Evolutionary conservation across 2,888 invertebrate genomes (phyloP), one percentile per base, ranked within the genome.

Genomic region (Miltochrista miniata): DNA sequence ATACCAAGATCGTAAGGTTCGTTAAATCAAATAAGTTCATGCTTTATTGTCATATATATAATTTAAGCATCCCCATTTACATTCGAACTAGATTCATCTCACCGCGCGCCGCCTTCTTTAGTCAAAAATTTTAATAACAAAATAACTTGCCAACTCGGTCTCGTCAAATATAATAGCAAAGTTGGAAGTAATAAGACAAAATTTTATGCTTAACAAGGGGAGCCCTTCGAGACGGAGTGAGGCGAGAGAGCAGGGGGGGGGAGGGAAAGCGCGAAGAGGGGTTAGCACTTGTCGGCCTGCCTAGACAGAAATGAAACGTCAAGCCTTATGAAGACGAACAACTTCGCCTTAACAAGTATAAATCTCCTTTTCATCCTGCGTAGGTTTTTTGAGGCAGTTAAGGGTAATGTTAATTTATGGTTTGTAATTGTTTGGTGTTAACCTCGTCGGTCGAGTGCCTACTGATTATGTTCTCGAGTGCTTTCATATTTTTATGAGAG

Each of bases 131-230:
- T 90, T 89, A 90, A 90, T 90, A 90, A 90, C 90, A 88, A 87
- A 90, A 90, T 89, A 90, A 90, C 90, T 90, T 90, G 78, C 81
- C 77, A 89, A 88, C 89, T 90, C 81, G 74, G 79, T 78, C 85
- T 86, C 87, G 88, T 89, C 89, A 87, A 87, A 89, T 89, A 89
- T 90, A 90, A 90, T 89, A 85, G 87, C 87, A 78, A 90, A 90
- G 89, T 90, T 89, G 81, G 83, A 86, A 89, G 89, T 90, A 90
- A 90, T 90, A 90, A 90, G 90, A 88, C 89, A 87, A 88, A 89
- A 90, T 90, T 90, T 89, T 89, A 90, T 90, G 90, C 90, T 89
- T 88, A 90, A 88, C 87, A 87, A 87, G 87, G 88, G 87, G 87
- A 80, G 79, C 78, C 74, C 76, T 80, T 72, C 63, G 74, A 74